Conservation (phyloP, 1,140 invertebrate species). For the Delia radicum region DNA sequence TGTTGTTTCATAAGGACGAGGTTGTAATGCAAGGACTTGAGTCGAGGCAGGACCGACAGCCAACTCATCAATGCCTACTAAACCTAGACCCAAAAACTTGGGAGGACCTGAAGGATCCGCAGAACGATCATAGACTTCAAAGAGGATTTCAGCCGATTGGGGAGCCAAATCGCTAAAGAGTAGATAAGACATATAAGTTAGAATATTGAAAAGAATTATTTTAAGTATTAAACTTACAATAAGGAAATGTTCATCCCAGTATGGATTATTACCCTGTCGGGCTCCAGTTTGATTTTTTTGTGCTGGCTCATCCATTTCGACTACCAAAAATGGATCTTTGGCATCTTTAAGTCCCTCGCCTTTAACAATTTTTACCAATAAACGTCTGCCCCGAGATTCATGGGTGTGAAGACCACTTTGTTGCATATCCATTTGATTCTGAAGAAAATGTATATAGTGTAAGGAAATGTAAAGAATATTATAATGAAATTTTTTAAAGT, state of each 20-base stretch:
- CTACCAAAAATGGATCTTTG: constrained; percentile 83
- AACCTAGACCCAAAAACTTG: constrained; percentile 85
- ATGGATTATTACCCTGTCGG: constrained; percentile 76
- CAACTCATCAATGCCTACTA: constrained; percentile 90
- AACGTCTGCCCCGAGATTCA: constrained; percentile 71
- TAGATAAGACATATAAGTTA: constrained; percentile 45
- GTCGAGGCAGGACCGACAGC: constrained; percentile 84
- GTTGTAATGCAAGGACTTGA: constrained; percentile 87
- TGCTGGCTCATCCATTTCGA: constrained; percentile 92
- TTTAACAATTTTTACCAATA: constrained; percentile 87
- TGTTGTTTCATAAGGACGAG: constrained; percentile 82
- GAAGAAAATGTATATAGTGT: constrained; percentile 32
- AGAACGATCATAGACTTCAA: constrained; percentile 88
- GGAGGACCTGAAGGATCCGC: constrained; percentile 58
- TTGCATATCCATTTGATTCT: constrained; percentile 57
- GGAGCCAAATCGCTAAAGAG: constrained; percentile 84
- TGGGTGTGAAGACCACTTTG: constrained; percentile 42
- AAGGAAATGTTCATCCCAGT: constrained; percentile 97
- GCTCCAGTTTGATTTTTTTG: constrained; percentile 89
- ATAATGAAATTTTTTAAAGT: no score
- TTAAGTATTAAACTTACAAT: constrained; percentile 71
- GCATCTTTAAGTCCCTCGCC: constrained; percentile 68
- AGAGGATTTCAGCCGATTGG: constrained; percentile 82
- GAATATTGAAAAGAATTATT: background rate
- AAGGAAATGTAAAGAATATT: constrained; percentile 26